Evolutionary conservation across 1,140 invertebrate genomes (phyloP).

Genomic region (Dryas iulia): DNA sequence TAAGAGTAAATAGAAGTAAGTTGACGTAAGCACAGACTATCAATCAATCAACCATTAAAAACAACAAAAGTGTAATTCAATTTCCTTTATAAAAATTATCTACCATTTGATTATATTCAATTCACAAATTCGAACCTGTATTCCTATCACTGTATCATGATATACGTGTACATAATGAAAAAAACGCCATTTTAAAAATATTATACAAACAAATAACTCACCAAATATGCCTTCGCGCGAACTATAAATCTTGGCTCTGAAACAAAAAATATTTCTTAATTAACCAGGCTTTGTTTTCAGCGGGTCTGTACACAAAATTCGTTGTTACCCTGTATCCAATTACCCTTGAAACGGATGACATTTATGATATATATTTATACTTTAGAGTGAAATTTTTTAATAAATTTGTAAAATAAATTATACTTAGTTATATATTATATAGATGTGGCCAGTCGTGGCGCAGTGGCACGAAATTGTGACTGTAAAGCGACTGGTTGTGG

Average conservation of each 20-base stretch:
- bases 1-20: too few relatives aligned
- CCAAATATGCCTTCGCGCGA: conserved; percentile 15
- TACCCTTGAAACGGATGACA: conserved; percentile 7
- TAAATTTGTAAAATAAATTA: neutral
- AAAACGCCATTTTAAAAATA: neutral
- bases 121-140: too few relatives aligned
- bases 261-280: conserved; percentile 34
- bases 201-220: conserved; percentile 11
- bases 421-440: too few relatives aligned
- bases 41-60: too few relatives aligned
- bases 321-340: conserved; percentile 10
- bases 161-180: neutral
- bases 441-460: too few relatives aligned
- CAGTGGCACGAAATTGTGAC: too few relatives aligned
- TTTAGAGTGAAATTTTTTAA: neutral
- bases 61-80: too few relatives aligned
- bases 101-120: too few relatives aligned
- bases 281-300: conserved; percentile 27
- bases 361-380: conserved; percentile 4
- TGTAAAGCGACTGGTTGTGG: too few relatives aligned
- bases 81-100: too few relatives aligned
- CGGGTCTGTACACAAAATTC: conserved; percentile 5
- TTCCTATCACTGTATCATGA: too few relatives aligned
- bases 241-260: conserved; percentile 26
- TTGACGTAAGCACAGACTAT: too few relatives aligned